Base-by-base conservation (phyloP, 2,797 vertebrate species). In the Rhinogobio ventralis region DNA sequence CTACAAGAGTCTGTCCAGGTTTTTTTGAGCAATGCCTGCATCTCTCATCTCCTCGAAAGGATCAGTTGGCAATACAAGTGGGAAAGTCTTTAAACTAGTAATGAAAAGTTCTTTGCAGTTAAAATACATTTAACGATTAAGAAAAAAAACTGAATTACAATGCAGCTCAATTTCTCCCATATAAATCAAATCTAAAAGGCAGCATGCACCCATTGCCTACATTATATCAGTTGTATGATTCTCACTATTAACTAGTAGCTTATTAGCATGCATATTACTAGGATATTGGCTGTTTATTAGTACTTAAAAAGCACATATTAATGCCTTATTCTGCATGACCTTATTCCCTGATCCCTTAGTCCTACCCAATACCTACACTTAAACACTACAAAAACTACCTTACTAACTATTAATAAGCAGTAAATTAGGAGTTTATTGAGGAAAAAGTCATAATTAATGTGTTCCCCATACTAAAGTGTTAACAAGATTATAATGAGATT, bases 61-160 rank as follows among this genome's bases (percentile, higher is more conserved):
- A 91, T 89, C 55, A 64, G 74, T 82, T 92, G 89, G 81, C 90
- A 91, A 20, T 53, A 69, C 77, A 87, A 84, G 72, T 82, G 79
- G 83, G 83, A 92, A 92, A 79, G 79, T 87, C 71, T 87, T 92
- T 88, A 93, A 92, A 91, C 62, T 81, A 78, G 86, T 81, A 83
- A 91, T 89, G 88, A 90, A 93, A 91, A 92, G 89, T 86, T 90
- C 81, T 86, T 91, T 85, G 67, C 87, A 86, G 87, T 90, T 89
- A 83, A 92, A 91, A 90, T 91, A 75, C 72, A 88, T 92, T 93
- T 92, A 90, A 91, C 91, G 87, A 93, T 92, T 86, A 89, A 90
- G 67, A 81, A 84, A 30, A 85, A 89, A 90, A 75, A 90, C 89
- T 88, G 77, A 91, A 92, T 93, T 89, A 90, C 85, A 90, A 91